Base-by-base conservation (phyloP, 2,888 invertebrate species). In the Tuberolachnus salignus region DNA sequence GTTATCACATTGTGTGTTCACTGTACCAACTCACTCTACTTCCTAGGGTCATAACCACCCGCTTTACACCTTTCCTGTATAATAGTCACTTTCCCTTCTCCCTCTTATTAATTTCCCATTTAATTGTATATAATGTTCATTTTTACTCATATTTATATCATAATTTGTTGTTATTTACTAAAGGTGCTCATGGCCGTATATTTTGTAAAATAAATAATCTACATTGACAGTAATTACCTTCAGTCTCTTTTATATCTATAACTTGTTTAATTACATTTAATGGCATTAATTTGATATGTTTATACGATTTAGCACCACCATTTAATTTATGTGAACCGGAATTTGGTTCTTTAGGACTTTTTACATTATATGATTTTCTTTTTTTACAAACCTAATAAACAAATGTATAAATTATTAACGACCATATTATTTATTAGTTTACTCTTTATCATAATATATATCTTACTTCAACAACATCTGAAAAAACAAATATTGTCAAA, bases 381-480 rank as follows among this genome's bases (percentile, higher is more conserved):
- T 92, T 91, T 83, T 88, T 88, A 83, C 88, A 88, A 70, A 88
- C 86, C 88, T 88, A 82, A 0, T 83, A 42, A 64, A 53, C 14
- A 61, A 51, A 82, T 72, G 57, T 81, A 49, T 70, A 81, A 69
- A 67, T 19, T 34, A 34, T 9, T 9, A 59, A 34, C 6, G 34
- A 34, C 34, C 34, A 34, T 3, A 4, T 34, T 14, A 53, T 9
- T 70, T 63, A 49, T 46, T 51, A 42, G 26, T 75, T 49, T 81
- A 26, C 51, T 26, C 14, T 53, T 53, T 46, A 53, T 34, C 19
- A 46, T 26, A 75, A 19, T 44, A 19, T 57, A 71, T 26, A 55
- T 70, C 51, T 93, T 84, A 98, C 95, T 88, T 97, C 97, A 85
- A 98, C 89, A 81, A 94, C 93, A 87, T 98, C 98, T 55, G 95